Evolutionary conservation across 2,113 vertebrate genomes (phyloP).

Genomic region (Ammodytes dubius): DNA sequence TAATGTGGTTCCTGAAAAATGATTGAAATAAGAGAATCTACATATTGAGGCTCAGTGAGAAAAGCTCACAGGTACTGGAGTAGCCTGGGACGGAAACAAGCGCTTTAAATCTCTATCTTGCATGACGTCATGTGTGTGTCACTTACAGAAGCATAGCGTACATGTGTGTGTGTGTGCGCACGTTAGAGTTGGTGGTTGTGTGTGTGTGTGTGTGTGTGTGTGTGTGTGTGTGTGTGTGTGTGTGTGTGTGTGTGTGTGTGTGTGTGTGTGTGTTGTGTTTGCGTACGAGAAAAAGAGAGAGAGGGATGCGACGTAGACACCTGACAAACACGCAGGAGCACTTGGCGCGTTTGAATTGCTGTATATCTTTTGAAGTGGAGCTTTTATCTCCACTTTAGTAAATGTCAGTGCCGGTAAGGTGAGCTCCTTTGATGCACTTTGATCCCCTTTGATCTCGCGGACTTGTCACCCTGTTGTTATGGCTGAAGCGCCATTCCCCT

Average conservation of each 20-base stretch:
- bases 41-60: background rate
- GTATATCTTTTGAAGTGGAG: constrained; percentile 77
- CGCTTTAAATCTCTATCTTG: constrained; percentile 16
- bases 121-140: constrained; percentile 72
- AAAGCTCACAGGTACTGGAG: constrained; percentile 22
- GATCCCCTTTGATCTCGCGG: constrained; percentile 78
- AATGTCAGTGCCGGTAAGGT: constrained; percentile 75
- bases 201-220: background rate
- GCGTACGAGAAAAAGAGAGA: background rate
- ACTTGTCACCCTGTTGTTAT: constrained; percentile 81
- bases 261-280: background rate
- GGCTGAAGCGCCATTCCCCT: constrained; percentile 53
- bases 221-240: background rate
- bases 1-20: background rate
- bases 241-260: background rate
- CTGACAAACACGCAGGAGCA: constrained; percentile 63
- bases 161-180: background rate
- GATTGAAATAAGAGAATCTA: background rate
- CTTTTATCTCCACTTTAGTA: constrained; percentile 82
- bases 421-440: constrained; percentile 77
- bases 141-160: too few species aligned
- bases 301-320: constrained; percentile 39
- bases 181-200: background rate
- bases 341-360: constrained; percentile 70
- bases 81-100: constrained; percentile 13